These are phyloP conservation scores for Paratrypauchen microcephalus DNA, from an alignment of 2,797 vertebrate genomes.

Conservation along the genomic window DNA sequence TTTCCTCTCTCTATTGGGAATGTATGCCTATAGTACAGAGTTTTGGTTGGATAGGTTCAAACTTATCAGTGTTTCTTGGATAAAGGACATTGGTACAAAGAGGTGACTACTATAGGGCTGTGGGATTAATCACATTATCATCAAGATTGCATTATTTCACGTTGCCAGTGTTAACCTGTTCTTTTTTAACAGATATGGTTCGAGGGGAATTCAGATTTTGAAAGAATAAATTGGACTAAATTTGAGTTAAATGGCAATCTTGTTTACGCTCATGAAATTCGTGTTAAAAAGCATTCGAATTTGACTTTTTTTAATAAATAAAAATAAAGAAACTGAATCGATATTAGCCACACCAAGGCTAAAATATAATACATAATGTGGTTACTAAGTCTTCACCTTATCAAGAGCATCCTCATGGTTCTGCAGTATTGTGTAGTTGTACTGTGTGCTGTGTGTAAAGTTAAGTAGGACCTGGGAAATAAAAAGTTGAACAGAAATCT, in stretches of 20 bases:
- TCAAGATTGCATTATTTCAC: neutral
- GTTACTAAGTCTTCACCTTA: neutral
- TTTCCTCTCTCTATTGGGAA: conserved; percentile 20
- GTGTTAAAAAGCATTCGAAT: no score
- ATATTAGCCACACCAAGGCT: no score
- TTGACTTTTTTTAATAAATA: no score
- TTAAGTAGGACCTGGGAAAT: neutral
- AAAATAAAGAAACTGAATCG: no score
- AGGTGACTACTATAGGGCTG: neutral
- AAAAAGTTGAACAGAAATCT: conserved; percentile 15
- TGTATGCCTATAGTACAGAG: conserved; percentile 25
- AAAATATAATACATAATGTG: no score
- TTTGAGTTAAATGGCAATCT: no score
- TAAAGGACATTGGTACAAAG: conserved; percentile 4
- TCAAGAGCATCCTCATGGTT: neutral
- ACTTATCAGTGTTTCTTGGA: conserved; percentile 29
- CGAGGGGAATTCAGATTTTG: no score
- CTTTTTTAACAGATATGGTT: no score
- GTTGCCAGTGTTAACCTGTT: neutral
- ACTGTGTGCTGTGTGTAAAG: neutral
- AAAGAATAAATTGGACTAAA: no score
- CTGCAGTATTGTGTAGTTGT: neutral
- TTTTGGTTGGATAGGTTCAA: conserved; percentile 25
- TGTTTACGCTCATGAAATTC: no score
- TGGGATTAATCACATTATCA: neutral